Conservation (phyloP, 1,140 invertebrate species). For the Trichogramma pretiosum region DNA sequence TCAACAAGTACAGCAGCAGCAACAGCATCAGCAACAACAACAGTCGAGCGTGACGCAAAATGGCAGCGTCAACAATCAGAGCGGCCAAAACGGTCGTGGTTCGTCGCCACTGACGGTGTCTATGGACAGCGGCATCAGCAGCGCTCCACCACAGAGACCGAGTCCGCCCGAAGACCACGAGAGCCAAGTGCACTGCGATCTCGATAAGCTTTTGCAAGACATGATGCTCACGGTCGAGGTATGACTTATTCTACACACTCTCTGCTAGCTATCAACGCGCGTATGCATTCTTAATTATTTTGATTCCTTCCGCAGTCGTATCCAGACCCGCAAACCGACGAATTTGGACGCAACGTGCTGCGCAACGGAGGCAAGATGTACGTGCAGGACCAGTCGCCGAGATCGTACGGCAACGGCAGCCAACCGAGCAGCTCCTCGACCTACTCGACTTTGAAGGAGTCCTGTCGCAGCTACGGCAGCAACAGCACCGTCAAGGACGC, state of each 20-base stretch:
- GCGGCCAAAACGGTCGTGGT: conserved; percentile 46
- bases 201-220: conserved; percentile 67
- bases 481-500: conserved; percentile 33
- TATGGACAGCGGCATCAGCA: conserved; percentile 77
- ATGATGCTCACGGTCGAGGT: conserved; percentile 76
- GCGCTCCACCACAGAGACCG: conserved; percentile 44
- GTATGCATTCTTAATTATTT: no score
- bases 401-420: conserved; percentile 33
- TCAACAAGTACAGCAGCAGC: conserved; percentile 23
- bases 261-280: no score
- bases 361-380: conserved; percentile 33
- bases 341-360: conserved; percentile 29
- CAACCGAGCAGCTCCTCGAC: conserved; percentile 38
- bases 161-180: conserved; percentile 37
- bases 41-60: conserved; percentile 8
- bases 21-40: no score
- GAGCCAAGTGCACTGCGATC: conserved; percentile 48
- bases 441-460: conserved; percentile 31
- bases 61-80: neutral
- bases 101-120: conserved; percentile 67
- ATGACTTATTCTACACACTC: neutral
- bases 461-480: conserved; percentile 24
- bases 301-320: conserved; percentile 31
- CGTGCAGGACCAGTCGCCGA: conserved; percentile 33
- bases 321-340: conserved; percentile 36